phyloP scores from a whole-genome alignment of 2,797 vertebrate genomes.

The Myioborus melanocephalus region DNA sequence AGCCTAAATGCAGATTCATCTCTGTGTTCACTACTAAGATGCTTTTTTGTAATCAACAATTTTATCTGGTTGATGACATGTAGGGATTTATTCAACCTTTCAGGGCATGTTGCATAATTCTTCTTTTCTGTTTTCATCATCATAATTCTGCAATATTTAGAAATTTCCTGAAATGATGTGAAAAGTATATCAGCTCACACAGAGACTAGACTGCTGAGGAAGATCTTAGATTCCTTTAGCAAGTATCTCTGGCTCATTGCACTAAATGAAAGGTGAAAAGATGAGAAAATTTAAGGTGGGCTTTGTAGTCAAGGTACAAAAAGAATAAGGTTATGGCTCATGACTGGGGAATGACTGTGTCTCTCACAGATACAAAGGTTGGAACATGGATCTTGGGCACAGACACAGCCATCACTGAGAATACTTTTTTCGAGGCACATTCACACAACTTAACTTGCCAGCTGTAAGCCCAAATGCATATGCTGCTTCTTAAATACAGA shows the following conservation, averaged over 20 bases:
- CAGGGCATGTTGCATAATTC: background rate
- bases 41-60: slow-evolving; percentile 21
- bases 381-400: background rate
- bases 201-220: background rate
- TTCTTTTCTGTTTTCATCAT: slow-evolving; percentile 3
- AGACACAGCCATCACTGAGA: background rate
- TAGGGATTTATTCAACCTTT: background rate
- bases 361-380: background rate
- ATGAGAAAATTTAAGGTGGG: background rate
- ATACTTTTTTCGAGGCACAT: background rate
- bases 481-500: background rate
- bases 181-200: background rate
- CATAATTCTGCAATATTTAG: background rate
- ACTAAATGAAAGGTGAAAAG: background rate
- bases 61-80: slow-evolving; percentile 35
- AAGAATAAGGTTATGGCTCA: background rate
- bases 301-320: background rate
- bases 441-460: background rate
- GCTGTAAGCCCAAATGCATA: fast-evolving
- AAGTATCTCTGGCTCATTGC: background rate
- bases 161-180: background rate
- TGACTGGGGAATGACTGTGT: background rate
- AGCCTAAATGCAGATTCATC: slow-evolving; percentile 41
- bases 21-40: background rate
- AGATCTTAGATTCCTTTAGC: background rate